Percentiles rank a stretch among this genome's conserved stretches.
Conservation (phyloP, 1,140 invertebrate genomes). For the Brachionus manjavacas region DNA sequence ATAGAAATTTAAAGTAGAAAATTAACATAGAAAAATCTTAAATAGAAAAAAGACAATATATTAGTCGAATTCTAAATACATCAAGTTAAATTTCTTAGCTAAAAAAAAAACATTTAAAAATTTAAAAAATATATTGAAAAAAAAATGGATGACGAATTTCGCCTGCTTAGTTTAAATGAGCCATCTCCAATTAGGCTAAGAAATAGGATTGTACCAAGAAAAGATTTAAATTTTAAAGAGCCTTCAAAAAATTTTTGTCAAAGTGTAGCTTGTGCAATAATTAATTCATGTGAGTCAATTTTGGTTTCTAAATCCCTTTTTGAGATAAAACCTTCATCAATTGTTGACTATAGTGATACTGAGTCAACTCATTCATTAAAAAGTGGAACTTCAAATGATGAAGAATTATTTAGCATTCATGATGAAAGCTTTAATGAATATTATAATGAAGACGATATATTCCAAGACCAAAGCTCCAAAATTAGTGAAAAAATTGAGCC, state of each 20-base stretch:
- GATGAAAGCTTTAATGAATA: neutral
- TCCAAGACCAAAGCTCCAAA: neutral
- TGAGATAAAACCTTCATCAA: neutral
- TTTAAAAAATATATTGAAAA: neutral
- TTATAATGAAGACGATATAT: neutral
- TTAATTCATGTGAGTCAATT: neutral
- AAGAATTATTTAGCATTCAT: neutral
- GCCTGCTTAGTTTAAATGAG: neutral
- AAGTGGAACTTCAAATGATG: neutral
- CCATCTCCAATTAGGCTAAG: neutral
- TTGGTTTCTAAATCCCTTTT: neutral
- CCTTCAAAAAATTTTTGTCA: neutral
- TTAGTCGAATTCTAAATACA: neutral
- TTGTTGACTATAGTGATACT: slow-evolving; percentile 9
- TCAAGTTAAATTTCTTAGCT: neutral
- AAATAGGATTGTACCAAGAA: neutral
- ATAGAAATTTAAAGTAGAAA: neutral
- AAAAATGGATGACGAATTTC: neutral
- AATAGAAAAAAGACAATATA: slow-evolving; percentile 5
- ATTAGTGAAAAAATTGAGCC: neutral
- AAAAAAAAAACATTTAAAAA: neutral
- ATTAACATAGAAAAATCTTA: neutral
- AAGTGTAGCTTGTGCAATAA: neutral
- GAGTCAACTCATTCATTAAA: neutral
- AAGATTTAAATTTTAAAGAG: neutral